Conservation (phyloP, 2,113 vertebrate genomes). For the Mobula birostris region DNA sequence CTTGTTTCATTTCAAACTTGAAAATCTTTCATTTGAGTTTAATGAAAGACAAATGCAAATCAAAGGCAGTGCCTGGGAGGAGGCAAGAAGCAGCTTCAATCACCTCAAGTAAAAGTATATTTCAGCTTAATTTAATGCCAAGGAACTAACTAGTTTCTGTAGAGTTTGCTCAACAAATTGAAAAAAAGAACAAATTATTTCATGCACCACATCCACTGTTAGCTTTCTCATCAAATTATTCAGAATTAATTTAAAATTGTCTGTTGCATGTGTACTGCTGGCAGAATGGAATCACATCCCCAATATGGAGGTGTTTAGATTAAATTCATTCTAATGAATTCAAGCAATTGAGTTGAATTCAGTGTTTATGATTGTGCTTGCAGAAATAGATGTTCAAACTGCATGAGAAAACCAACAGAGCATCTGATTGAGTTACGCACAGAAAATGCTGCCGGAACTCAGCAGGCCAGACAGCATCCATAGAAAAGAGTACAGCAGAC, state of each 20-base stretch:
- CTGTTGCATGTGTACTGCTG: background rate
- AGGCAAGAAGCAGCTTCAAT: background rate
- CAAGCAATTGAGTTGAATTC: background rate
- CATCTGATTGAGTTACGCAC: background rate
- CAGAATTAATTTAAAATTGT: background rate
- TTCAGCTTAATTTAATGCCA: background rate
- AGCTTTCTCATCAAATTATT: constrained; percentile 19
- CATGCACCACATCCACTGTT: constrained; percentile 1
- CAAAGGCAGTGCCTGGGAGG: background rate
- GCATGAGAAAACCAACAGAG: constrained; percentile 19
- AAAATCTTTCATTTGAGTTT: background rate
- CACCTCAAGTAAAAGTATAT: background rate
- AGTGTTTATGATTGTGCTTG: background rate
- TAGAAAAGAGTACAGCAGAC: no score
- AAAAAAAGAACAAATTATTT: background rate
- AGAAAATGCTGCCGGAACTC: no score
- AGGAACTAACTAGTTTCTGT: background rate
- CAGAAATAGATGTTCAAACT: background rate
- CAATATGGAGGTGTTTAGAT: background rate
- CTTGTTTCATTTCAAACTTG: background rate
- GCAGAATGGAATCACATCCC: background rate
- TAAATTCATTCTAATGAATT: background rate
- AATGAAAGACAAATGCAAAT: background rate
- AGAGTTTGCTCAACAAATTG: background rate
- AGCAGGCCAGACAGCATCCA: no score